A percentile compares a stretch with the other conserved stretches of the same genome.
These are phyloP conservation scores for Neostethus bicornis DNA, from an alignment of 2,797 vertebrate species.

Conservation along the genomic window DNA sequence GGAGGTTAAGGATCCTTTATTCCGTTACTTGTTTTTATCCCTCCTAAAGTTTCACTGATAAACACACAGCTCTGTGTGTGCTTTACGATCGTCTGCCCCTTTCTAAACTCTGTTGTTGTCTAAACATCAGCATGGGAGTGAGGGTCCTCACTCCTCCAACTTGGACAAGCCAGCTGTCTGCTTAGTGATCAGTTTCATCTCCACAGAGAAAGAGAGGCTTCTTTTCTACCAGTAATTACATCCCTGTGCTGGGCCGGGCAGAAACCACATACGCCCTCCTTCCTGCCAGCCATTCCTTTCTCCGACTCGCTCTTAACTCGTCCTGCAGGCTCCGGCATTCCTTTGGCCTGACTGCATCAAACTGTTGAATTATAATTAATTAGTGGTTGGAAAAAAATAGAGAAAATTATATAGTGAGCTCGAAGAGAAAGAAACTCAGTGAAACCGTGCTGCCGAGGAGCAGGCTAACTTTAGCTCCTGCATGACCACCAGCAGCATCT, in stretches of 20 bases:
- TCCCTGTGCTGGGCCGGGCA: conserved; percentile 26
- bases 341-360: conserved; percentile 84
- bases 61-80: background rate
- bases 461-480: conserved; percentile 46
- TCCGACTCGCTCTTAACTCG: conserved; percentile 43
- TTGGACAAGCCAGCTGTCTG: conserved; percentile 25
- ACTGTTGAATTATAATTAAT: conserved; percentile 84
- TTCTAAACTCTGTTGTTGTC: conserved; percentile 12
- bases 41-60: background rate
- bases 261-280: conserved; percentile 47
- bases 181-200: conserved; percentile 35
- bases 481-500: conserved; percentile 26
- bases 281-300: conserved; percentile 25
- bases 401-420: conserved; percentile 84
- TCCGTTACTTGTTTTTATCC: no score
- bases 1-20: no score
- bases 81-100: background rate
- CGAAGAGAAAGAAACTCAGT: conserved; percentile 79
- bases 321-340: conserved; percentile 77
- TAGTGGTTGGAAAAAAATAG: conserved; percentile 86
- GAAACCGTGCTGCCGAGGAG: conserved; percentile 68
- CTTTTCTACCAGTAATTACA: conserved; percentile 44
- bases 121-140: conserved; percentile 3
- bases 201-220: conserved; percentile 31
- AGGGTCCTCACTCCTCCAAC: conserved; percentile 11